phyloP scores from a whole-genome alignment of 2,797 vertebrate species.

The Selene dorsalis region DNA sequence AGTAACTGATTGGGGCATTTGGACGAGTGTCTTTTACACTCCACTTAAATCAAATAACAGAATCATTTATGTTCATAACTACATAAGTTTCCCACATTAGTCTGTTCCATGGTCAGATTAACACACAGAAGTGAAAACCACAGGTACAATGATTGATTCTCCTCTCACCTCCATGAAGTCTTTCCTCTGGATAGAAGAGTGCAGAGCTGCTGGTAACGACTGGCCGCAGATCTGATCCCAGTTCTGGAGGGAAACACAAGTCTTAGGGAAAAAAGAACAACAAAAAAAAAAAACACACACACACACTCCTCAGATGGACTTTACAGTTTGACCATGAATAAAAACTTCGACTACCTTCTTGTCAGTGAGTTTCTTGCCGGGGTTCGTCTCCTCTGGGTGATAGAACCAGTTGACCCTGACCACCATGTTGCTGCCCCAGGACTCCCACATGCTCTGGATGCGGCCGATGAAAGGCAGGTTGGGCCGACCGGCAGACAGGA shows the following conservation, averaged over 20 bases:
- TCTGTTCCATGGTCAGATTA: not conserved
- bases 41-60: not conserved
- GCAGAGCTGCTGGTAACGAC: conserved; percentile 89
- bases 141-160: not conserved
- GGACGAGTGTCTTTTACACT: not conserved
- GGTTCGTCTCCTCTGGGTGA: conserved; percentile 98
- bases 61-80: not conserved
- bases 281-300: not conserved
- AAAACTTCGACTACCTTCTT: conserved; percentile 87
- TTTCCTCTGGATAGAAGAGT: conserved; percentile 95
- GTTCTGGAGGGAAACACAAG: conserved; percentile 80
- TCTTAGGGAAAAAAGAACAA: not conserved
- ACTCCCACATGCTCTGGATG: conserved; percentile 99
- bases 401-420: conserved; percentile 99
- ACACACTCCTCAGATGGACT: not conserved
- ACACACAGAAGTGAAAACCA: not conserved
- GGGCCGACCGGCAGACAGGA: conserved; percentile 95
- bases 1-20: not conserved
- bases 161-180: conserved; percentile 97
- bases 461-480: conserved; percentile 98
- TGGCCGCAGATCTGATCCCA: conserved; percentile 96
- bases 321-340: not conserved
- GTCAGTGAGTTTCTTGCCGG: conserved; percentile 95
- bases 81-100: not conserved
- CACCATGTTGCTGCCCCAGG: conserved; percentile 99